Base-by-base conservation (phyloP, 2,797 vertebrate genomes). In the Sternotherus odoratus region DNA sequence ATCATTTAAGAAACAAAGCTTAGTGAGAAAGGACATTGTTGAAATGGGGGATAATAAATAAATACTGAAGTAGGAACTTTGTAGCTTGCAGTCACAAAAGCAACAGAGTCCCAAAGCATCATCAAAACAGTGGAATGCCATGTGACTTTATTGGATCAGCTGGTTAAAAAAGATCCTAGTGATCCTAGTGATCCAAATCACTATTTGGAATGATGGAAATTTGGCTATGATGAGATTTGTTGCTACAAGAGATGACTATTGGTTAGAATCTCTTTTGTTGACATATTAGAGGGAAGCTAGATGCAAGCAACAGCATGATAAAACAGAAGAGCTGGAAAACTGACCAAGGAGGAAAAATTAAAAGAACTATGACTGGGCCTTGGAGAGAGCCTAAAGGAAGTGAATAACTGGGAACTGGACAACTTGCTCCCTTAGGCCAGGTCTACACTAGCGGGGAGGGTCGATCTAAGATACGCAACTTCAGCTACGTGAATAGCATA, bases 241-340 rank as follows among this genome's bases (percentile, higher is more conserved):
- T 90, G 49, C 1, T 12, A 53, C 50, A 78, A 87, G 36, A 49
- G n/a, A 33, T 83, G 17, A 43, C 21, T 85, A 33, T 66, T 81
- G 79, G 10, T n/a, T n/a, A 60, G 53, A 77, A 81, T 75, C 69
- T 85, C 7, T 81, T 84, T 83, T 48, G 21, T 78, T 87, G 33
- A 33, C 57, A 5, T 60, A 10, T 49, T 80, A 86, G 82, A 43
- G 77, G 3, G 66, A 24, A 78, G 79, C 48, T 50, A 46, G 46
- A 53, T 75, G 57, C 7, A 93, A 77, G 17, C 12, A 88, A 85
- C 77, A 77, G 82, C 78, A 8, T 11, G 66, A 54, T 33, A 21
- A 94, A 88, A 63, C 77, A 85, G 90, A 30, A 72, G 86, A 90
- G 82, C 11, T 82, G 4, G 83, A 12, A 81, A 93, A 91, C 91